Evolutionary conservation across 2,113 vertebrate species (phyloP), one percentile per base, ranked within the genome.

Genomic region (Guaruba guarouba): DNA sequence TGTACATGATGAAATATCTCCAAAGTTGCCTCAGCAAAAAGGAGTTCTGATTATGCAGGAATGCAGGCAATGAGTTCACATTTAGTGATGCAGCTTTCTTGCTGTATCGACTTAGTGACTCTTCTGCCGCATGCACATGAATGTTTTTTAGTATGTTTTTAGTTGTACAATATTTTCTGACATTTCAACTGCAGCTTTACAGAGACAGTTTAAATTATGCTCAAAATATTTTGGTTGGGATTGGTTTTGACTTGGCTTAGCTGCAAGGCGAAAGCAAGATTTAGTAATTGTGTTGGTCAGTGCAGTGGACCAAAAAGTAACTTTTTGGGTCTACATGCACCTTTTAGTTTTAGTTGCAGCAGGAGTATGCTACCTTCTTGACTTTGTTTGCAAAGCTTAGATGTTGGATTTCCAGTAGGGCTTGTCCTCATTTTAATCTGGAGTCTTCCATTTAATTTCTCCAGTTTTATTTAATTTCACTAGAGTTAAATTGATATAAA

Each of bases 1-100:
- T 57, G 66, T 48, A 81, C 37, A 76, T 94, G 80, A 90, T 88
- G 95, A 88, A 94, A 82, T 64, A 48, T 29, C 17, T 94, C 74
- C 57, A 17, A 35, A 69, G 49, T 84, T 96, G 95, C 86, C 74
- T 96, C 92, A 91, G 90, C 90, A 93, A 93, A 95, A 95, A 75
- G 44, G 48, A 93, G 22, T 46, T 57, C 44, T 80, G n/a, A 62
- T 96, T 88, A 93, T 79, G 67, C 59, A 95, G 95, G 91, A 94
- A 92, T 93, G 77, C 67, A 46, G 91, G 48, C 88, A 84, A 41
- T 20, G 55, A 95, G 88, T 84, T 78, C 41, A 37, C 29, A 41
- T 44, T 2, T 2, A 79, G 31, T 87, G 88, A 69, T 89, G 91
- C 73, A 95, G 74, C 54, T 89, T 89, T 51, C 49, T 27, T 82